phyloP scores from a whole-genome alignment of 2,797 vertebrate species.

The Peromyscus aztecus region DNA sequence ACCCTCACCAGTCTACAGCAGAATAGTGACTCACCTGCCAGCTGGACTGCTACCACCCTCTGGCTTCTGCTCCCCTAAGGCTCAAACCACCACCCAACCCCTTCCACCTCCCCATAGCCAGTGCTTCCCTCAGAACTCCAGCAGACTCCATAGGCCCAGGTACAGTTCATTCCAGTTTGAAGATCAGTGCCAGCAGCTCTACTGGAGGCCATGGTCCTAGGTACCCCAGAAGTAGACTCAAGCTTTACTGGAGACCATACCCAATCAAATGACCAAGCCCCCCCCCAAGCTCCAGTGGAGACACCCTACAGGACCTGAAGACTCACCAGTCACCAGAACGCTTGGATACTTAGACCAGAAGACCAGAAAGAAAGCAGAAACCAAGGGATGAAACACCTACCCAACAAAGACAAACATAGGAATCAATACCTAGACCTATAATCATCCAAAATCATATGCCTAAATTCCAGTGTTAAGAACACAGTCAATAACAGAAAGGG shows the following conservation, averaged over 20 bases:
- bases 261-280: not conserved
- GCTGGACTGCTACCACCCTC: not conserved
- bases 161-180: not conserved
- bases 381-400: too few species aligned
- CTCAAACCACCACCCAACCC: not conserved
- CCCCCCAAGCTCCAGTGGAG: not conserved
- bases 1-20: not conserved
- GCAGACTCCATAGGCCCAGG: not conserved
- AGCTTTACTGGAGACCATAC: not conserved
- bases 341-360: not conserved
- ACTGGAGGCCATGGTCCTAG: not conserved
- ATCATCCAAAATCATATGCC: too few species aligned
- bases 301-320: not conserved
- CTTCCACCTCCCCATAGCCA: not conserved
- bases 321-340: not conserved
- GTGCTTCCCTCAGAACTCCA: not conserved
- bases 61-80: not conserved
- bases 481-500: too few species aligned
- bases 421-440: too few species aligned
- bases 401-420: too few species aligned
- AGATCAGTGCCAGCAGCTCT: not conserved
- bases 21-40: not conserved
- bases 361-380: not conserved
- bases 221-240: not conserved
- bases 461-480: too few species aligned